Evolutionary conservation across 2,113 vertebrate species (phyloP), one percentile per base, ranked within the genome.

Genomic region (Archocentrus centrarchus): DNA sequence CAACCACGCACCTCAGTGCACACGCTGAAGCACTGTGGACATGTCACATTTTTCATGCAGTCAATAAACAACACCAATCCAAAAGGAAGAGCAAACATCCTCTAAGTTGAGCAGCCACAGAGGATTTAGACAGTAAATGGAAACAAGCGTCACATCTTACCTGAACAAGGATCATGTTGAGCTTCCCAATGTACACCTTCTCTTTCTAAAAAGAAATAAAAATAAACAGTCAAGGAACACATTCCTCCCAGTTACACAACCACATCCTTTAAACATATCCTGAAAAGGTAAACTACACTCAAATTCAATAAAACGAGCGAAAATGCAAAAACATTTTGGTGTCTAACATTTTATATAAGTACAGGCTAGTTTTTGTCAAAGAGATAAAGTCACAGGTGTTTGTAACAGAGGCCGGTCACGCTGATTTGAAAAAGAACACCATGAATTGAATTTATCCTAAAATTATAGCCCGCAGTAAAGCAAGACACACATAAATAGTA

Each of bases 81-180:
- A 73, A 55, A 32, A 35, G 20, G 68, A 73, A 55, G 47, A n/a
- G 27, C 55, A 73, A 73, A 73, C 3, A 55, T 32, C 47, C 11
- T 17, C 47, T 7, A 18, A 18, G 5, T 18, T 53, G 7, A 53
- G 50, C 50, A 18, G 50, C 50, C 24, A 73, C 18, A 32, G 30
- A 70, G 44, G 44, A 70, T 27, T 73, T 47, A 27, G 6, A 50
- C 15, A 50, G 47, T 6, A 17, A 73, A 35, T 5, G 27, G 47
- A 14, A 10, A 18, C 27, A 73, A 55, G 27, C 47, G 7, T 17
- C 17, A 73, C 85, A 18, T 44, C 96, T 96, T 95, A 99, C 98
- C 98, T 99, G 98, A 91, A 99, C 98, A 91, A 99, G 97, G 95
- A 99, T 99, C 98, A 99, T 99, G 94, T 99, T 99, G 90, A 99